A percentile compares a stretch with the other conserved stretches of the same genome.
Evolutionary conservation across 2,797 vertebrate genomes (phyloP).

Genomic region (Pteropus rufus): DNA sequence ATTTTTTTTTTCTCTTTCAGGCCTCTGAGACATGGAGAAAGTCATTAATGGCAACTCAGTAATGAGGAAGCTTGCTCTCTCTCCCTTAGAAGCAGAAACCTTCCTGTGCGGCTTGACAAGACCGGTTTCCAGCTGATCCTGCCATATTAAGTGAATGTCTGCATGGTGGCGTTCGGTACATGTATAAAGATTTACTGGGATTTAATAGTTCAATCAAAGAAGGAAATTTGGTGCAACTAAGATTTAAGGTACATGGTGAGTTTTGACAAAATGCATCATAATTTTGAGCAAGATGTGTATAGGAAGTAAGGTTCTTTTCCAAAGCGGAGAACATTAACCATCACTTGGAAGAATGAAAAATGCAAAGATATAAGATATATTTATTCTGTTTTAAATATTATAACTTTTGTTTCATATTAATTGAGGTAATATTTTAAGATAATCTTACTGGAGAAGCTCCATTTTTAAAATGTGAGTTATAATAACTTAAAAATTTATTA

Average conservation of each 20-base stretch:
- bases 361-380: neutral
- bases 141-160: neutral
- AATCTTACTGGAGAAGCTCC: neutral
- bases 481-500: neutral
- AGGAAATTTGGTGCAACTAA: neutral
- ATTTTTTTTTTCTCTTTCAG: neutral
- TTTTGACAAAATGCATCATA: neutral
- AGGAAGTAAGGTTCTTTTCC: neutral
- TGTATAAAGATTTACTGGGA: neutral
- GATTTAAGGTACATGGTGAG: neutral
- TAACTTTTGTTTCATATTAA: neutral
- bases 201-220: neutral
- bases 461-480: neutral
- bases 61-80: neutral
- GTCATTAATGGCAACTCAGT: neutral
- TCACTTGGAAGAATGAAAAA: neutral
- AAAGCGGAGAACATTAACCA: neutral
- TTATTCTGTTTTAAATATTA: neutral
- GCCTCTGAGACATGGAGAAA: constrained; percentile 22
- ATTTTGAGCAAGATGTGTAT: neutral
- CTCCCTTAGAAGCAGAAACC: neutral
- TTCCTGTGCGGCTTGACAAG: neutral
- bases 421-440: neutral
- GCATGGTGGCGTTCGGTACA: neutral
- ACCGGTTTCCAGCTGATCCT: neutral